Conservation (phyloP, 2,113 vertebrate genomes). For the Eptesicus fuscus region DNA sequence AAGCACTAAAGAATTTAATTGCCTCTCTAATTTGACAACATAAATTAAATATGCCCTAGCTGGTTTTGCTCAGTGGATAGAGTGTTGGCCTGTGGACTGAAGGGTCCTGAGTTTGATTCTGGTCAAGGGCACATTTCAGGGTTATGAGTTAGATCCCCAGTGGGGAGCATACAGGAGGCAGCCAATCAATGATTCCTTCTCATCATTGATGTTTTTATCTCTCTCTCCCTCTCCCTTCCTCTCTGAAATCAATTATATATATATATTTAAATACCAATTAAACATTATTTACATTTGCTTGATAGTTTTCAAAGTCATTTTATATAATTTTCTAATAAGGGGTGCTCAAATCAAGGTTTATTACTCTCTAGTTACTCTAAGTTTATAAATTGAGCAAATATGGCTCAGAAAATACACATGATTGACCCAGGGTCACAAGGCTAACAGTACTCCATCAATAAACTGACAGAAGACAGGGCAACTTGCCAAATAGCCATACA, state of each 20-base stretch:
- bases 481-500: neutral
- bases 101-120: too few species aligned
- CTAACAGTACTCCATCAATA: neutral
- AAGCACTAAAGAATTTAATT: neutral
- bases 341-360: neutral
- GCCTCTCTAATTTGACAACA: neutral
- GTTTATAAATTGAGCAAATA: neutral
- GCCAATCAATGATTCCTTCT: too few species aligned
- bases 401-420: neutral
- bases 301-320: neutral
- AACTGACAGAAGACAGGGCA: neutral
- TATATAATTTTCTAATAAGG: neutral
- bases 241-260: too few species aligned
- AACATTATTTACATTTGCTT: neutral
- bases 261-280: neutral
- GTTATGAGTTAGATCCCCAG: too few species aligned
- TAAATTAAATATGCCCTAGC: neutral
- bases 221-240: too few species aligned
- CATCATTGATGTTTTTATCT: too few species aligned
- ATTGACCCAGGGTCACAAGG: neutral
- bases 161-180: too few species aligned
- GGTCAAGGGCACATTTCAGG: too few species aligned
- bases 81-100: too few species aligned
- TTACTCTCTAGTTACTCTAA: neutral
- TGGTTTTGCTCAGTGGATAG: too few species aligned